Base-by-base conservation (phyloP, 2,797 vertebrate genomes). In the Coregonus ussuriensis region DNA sequence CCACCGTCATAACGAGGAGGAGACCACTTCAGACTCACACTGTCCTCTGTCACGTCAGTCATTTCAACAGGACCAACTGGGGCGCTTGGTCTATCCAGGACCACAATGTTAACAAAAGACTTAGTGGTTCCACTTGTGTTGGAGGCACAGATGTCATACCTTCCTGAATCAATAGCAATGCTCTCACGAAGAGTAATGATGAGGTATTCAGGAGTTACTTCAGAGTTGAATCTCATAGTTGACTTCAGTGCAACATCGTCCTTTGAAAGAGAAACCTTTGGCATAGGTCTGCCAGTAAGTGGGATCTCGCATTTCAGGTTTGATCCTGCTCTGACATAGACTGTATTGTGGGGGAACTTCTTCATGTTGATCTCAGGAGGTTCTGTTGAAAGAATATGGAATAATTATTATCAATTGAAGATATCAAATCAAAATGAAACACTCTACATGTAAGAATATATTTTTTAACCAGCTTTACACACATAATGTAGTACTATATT, bases 241-340 rank as follows among this genome's bases (percentile, higher is more conserved):
- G 94, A 88, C 88, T 94, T 96, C 81, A 96, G 69, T 62, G 88
- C 72, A 71, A 92, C 73, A 74, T 94, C 91, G 51, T 95, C 93
- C 89, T 87, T 95, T 74, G 29, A 72, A 72, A 72, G 11, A 72
- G 25, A 72, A 37, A 37, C 56, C 31, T 74, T 74, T 41, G 33
- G 72, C 72, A 37, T 16, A 25, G 54, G 33, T 37, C 33, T 56
- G 1, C 72, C 72, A 14, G 56, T 74, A n/a, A 74, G n/a, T n/a
- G 54, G 95, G 84, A 96, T 95, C 86, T 96, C 95, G 82, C 94
- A 93, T 89, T 95, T 95, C 25, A 96, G 91, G 73, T 95, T 95
- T 75, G 95, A 95, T 80, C 94, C 95, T 0, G 94, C 94, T 89
- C 93, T 92, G 72, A 96, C 89, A 79, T 95, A 96, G 0, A 95